phyloP scores from a whole-genome alignment of 2,113 vertebrate species.

The Philantomba maxwellii region DNA sequence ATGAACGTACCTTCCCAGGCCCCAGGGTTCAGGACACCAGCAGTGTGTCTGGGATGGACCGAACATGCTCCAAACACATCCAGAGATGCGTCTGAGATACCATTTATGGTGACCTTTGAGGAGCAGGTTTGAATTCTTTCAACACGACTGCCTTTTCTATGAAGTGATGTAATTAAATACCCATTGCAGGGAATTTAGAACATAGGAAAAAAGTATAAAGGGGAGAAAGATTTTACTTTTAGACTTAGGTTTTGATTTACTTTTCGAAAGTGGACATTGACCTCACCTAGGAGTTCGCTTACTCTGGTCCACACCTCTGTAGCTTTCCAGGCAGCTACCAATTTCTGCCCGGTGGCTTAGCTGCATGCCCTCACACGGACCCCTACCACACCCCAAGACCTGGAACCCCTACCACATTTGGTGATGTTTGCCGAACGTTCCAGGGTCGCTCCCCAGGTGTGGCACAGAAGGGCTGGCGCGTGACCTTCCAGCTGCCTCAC shows the following conservation, averaged over 20 bases:
- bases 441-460: neutral
- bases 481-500: neutral
- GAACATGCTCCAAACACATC: neutral
- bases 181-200: neutral
- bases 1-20: rapidly evolving
- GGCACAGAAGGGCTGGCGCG: rapidly evolving
- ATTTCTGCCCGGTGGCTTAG: neutral
- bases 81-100: rapidly evolving
- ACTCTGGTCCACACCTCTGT: rapidly evolving
- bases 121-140: neutral
- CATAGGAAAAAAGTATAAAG: neutral
- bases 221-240: neutral
- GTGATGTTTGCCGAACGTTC: rapidly evolving
- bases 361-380: rapidly evolving
- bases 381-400: neutral
- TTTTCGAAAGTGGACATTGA: neutral
- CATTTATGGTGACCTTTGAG: neutral
- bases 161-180: neutral
- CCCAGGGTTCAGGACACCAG: rapidly evolving
- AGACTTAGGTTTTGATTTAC: neutral
- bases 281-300: neutral
- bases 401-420: neutral
- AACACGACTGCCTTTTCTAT: rapidly evolving
- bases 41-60: rapidly evolving
- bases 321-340: neutral